These are phyloP conservation scores for Baryphthengus martii DNA, from an alignment of 2,113 vertebrate species.

Conservation along the genomic window DNA sequence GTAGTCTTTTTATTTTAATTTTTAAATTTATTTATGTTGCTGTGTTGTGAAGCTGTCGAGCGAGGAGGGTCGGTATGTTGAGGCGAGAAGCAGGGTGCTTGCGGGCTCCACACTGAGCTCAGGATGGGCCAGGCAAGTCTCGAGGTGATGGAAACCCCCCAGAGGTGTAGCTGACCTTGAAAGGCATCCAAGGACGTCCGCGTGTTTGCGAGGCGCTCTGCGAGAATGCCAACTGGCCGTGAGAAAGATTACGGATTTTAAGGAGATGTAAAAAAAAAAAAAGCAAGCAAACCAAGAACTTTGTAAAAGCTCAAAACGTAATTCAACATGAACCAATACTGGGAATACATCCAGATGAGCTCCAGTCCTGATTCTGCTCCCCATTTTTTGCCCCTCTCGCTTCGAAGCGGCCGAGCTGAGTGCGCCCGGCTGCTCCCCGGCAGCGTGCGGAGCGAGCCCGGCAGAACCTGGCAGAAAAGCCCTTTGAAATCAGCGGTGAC, in stretches of 20 bases:
- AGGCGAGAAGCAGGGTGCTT: background rate
- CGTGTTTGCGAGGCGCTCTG: background rate
- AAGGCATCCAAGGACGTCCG: background rate
- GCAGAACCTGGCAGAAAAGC: background rate
- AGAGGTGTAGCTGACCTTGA: background rate
- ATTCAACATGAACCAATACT: background rate
- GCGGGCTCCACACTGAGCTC: background rate
- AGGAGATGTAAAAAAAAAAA: background rate
- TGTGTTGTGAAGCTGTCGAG: background rate
- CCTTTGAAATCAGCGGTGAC: background rate
- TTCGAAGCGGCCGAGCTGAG: background rate
- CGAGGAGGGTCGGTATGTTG: accelerated
- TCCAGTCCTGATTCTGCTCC: background rate
- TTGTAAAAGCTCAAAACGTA: background rate
- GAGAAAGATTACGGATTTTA: background rate
- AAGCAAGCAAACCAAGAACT: background rate
- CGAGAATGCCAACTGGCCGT: accelerated
- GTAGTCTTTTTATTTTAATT: no score
- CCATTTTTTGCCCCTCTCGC: background rate
- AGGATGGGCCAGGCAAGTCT: background rate
- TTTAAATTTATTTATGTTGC: background rate
- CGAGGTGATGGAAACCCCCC: background rate
- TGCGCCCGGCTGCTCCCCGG: background rate
- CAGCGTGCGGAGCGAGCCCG: background rate
- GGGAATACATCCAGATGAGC: background rate